Evolutionary conservation across 2,797 vertebrate genomes (phyloP).

Genomic region (Coccyzus lansbergi): DNA sequence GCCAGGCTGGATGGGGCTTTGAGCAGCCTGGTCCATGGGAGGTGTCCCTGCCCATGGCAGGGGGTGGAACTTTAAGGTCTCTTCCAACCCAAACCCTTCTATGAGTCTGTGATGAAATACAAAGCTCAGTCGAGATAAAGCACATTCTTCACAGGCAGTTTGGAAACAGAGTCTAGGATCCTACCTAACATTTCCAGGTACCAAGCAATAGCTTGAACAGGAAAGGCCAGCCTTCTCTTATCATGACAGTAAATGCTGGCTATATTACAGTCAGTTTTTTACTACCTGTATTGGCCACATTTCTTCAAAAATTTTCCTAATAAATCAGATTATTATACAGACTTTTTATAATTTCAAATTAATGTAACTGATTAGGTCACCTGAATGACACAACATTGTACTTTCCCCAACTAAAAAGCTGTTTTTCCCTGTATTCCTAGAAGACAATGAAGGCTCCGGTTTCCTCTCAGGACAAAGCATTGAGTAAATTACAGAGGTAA

Average conservation of each 20-base stretch:
- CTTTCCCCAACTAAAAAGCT: background rate
- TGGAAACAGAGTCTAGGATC: background rate
- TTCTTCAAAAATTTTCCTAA: background rate
- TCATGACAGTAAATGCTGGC: background rate
- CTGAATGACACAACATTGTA: background rate
- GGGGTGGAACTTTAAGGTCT: too few species aligned
- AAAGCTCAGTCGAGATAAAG: background rate
- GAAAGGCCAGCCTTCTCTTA: background rate
- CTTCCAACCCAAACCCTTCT: too few species aligned
- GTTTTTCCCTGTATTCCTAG: background rate
- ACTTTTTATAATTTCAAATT: background rate
- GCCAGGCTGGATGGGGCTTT: too few species aligned
- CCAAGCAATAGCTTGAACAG: background rate
- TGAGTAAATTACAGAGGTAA: background rate
- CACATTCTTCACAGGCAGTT: background rate
- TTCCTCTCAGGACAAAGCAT: background rate
- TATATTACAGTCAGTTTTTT: background rate
- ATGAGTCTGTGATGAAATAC: too few species aligned
- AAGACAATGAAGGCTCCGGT: background rate
- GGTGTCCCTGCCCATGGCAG: too few species aligned
- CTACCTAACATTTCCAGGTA: background rate
- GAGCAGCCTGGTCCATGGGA: too few species aligned
- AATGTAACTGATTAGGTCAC: background rate
- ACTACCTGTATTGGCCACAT: background rate
- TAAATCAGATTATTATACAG: background rate